Conservation (phyloP, 2,888 invertebrate genomes). For the Meiosimyza decipiens region DNA sequence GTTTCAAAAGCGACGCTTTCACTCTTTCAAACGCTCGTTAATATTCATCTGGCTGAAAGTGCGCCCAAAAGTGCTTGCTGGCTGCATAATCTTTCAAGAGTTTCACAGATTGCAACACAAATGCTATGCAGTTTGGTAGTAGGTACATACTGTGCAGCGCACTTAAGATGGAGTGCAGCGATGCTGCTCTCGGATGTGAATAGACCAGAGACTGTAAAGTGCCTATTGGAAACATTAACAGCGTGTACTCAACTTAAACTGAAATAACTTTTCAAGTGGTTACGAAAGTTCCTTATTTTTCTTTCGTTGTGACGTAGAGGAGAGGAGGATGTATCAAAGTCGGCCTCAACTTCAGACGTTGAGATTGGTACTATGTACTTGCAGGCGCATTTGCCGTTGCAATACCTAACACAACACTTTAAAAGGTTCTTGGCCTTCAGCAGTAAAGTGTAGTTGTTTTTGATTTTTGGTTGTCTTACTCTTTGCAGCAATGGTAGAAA, state of each 20-base stretch:
- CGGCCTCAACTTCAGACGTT: background rate
- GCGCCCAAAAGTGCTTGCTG: constrained; percentile 13
- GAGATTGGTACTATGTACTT: background rate
- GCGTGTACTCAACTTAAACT: constrained; percentile 38
- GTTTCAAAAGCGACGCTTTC: constrained; percentile 13
- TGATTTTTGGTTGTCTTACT: too few relatives aligned
- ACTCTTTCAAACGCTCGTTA: constrained; percentile 20
- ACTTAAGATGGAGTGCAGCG: background rate
- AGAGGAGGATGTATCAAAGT: too few relatives aligned
- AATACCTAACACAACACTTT: background rate
- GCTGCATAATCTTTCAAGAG: constrained; percentile 4
- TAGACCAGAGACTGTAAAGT: constrained; percentile 15
- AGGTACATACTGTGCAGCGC: constrained; percentile 10
- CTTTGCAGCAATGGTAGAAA: too few relatives aligned
- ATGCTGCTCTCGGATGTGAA: constrained; percentile 8
- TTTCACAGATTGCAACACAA: constrained; percentile 15
- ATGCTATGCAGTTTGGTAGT: constrained; percentile 15
- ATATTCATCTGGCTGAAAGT: constrained; percentile 33
- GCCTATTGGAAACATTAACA: constrained; percentile 37
- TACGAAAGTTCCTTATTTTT: constrained; percentile 29
- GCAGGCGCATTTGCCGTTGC: background rate
- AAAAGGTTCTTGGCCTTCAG: too few relatives aligned
- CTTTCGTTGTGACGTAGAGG: background rate
- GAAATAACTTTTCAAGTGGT: constrained; percentile 39
- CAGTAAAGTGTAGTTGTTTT: too few relatives aligned